phyloP scores from a whole-genome alignment of 2,113 vertebrate species.

The Paramormyrops kingsleyae region DNA sequence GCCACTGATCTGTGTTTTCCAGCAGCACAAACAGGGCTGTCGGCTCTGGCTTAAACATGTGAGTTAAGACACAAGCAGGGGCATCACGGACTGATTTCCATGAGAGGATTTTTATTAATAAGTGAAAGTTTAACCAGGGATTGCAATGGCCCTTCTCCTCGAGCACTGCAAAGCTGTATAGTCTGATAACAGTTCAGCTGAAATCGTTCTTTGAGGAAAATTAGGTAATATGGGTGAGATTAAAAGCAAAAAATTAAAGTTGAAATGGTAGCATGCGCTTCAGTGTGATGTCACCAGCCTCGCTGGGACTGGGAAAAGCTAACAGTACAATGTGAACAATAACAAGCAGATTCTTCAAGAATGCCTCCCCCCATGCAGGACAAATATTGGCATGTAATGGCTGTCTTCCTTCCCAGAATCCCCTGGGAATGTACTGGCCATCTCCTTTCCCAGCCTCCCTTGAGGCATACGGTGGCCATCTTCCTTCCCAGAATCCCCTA shows the following conservation, averaged over 20 bases:
- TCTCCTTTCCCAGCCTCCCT: neutral
- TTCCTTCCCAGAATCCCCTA: slow-evolving; percentile 15
- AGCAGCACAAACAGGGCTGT: neutral
- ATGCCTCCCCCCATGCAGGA: slow-evolving; percentile 47
- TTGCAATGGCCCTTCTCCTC: neutral
- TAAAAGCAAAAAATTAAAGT: neutral
- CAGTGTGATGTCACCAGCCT: neutral
- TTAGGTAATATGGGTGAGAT: neutral
- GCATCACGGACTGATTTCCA: neutral
- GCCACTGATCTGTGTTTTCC: neutral
- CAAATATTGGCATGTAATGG: slow-evolving; percentile 52
- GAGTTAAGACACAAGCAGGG: neutral
- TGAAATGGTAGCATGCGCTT: neutral
- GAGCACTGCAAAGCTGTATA: neutral
- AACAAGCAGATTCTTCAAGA: slow-evolving; percentile 55
- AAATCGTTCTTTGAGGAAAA: neutral
- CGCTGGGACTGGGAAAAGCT: neutral
- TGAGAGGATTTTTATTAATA: neutral
- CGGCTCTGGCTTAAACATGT: neutral
- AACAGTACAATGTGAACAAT: slow-evolving; percentile 24
- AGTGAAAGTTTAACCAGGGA: neutral
- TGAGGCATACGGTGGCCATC: neutral
- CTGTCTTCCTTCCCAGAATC: neutral
- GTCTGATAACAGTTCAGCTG: neutral
- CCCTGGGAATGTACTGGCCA: neutral